Evolutionary conservation across 92 coral and sea anemone species (phyloP).

Genomic region (Epizoanthus fatuus): DNA sequence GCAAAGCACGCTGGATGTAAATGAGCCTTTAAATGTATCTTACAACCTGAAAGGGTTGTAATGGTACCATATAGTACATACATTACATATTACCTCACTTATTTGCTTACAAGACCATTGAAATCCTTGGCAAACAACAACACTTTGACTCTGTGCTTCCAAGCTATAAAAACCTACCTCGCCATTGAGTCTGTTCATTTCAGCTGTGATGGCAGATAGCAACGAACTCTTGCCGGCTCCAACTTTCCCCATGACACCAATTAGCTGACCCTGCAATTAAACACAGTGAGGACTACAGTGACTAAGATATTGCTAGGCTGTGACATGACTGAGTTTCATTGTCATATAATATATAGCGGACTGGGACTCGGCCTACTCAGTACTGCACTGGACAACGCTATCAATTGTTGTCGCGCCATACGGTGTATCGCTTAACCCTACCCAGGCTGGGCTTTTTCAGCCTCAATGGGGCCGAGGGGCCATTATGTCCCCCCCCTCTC

Average conservation of each 20-base stretch:
- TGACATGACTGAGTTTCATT: neutral
- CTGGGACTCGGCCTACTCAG: too few relatives aligned
- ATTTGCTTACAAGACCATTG: neutral
- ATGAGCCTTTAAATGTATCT: neutral
- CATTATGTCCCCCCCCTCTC: too few relatives aligned
- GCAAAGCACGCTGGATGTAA: neutral
- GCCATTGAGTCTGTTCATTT: constrained; percentile 85
- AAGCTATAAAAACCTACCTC: constrained; percentile 53
- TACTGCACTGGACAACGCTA: too few relatives aligned
- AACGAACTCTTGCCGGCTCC: constrained; percentile 97
- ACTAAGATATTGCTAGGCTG: neutral
- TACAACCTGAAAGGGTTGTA: neutral
- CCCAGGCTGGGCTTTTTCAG: too few relatives aligned
- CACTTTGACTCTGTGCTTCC: too few relatives aligned
- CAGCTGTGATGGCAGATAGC: constrained; percentile 95
- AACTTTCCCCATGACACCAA: constrained; percentile 96
- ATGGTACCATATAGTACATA: neutral
- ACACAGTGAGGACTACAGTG: neutral
- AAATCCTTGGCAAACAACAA: neutral
- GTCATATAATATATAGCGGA: too few relatives aligned
- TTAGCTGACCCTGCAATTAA: constrained; percentile 74
- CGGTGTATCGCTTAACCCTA: too few relatives aligned
- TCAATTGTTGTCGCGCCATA: too few relatives aligned
- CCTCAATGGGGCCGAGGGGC: too few relatives aligned
- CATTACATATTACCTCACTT: too few relatives aligned